Evolutionary conservation across 2,113 vertebrate species (phyloP), one percentile per base, ranked within the genome.

Genomic region (Phodopus roborovskii): DNA sequence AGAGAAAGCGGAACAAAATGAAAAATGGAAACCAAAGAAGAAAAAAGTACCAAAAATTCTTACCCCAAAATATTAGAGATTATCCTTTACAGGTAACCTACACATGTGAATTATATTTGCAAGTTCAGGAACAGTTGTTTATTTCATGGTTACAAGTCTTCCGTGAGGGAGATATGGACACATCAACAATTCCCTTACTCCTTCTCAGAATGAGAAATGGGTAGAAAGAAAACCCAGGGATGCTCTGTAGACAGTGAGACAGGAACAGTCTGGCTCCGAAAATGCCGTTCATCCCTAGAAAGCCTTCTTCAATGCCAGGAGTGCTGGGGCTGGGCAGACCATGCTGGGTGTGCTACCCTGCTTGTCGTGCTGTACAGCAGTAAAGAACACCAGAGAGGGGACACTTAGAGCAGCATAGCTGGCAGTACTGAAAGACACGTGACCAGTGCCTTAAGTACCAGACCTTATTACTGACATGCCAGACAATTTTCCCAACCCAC

Each of bases 61-160:
- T 50, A 88, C 8, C 70, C 88, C 92, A 88, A 94, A 92, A 77
- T n/a, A 94, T 11, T 50, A 1, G 75, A 45, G 33, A 71, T 26
- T 48, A 45, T 45, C 70, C 17, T 92, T 97, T 84, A 50, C 45
- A 50, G 1, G 45, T 50, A 45, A 77, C 15, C 45, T 50, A 42
- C 28, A 77, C 42, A 48, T 77, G 74, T 48, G 45, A 77, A 48
- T 45, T 30, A 45, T 28, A 9, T 19, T 66, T 93, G 24, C 78
- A 92, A 92, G 42, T 95, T 94, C 85, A 92, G 79, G 30, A 70
- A 79, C 4, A 77, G 62, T n/a, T 92, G 62, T 78, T 88, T 88
- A 85, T 91, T 82, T 84, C 85, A 45, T 16, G 30, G 58, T 66
- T 92, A 71, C 81, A 60, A 82, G 39, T 17, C 68, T 77, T 90